These are phyloP conservation scores for Andinoacara biseriatus DNA, from an alignment of 2,113 vertebrate genomes.

Conservation along the genomic window DNA sequence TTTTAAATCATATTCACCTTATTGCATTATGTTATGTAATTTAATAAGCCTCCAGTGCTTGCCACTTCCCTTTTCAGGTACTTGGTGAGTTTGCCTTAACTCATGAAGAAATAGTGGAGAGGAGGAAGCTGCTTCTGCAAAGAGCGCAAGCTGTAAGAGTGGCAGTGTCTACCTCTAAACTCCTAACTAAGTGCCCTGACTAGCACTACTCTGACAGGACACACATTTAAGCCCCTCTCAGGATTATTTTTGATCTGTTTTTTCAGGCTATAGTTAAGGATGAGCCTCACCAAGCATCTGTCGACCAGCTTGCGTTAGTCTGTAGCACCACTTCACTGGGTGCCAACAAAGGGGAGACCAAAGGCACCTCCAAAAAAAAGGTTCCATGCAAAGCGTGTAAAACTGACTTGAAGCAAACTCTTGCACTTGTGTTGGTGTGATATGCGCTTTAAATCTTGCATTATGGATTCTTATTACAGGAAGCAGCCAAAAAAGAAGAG, in stretches of 20 bases:
- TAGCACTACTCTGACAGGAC: not conserved
- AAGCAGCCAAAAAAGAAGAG: slow-evolving; percentile 64
- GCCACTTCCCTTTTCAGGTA: slow-evolving; percentile 73
- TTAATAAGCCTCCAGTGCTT: not conserved
- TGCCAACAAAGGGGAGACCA: slow-evolving; percentile 68
- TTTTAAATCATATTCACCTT: slow-evolving; percentile 34
- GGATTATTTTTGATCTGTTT: not conserved
- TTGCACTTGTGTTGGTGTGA: not conserved
- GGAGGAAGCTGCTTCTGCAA: slow-evolving; percentile 80
- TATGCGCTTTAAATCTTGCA: not conserved
- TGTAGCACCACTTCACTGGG: slow-evolving; percentile 46
- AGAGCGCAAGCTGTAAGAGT: slow-evolving; percentile 53
- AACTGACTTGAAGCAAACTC: not conserved
- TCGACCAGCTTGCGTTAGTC: slow-evolving; percentile 46
- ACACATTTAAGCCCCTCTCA: not conserved
- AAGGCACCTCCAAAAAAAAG: slow-evolving; percentile 76
- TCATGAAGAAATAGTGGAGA: slow-evolving; percentile 85
- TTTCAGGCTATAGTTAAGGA: slow-evolving; percentile 42
- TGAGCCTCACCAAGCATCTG: slow-evolving; percentile 50
- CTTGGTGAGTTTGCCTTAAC: slow-evolving; percentile 83
- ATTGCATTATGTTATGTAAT: slow-evolving; percentile 3
- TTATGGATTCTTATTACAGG: slow-evolving; percentile 48
- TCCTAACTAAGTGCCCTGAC: not conserved
- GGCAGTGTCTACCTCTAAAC: not conserved
- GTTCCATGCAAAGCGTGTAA: slow-evolving; percentile 17